Conservation (phyloP, 2,797 vertebrate species). For the Melanotaenia pygmaea region DNA sequence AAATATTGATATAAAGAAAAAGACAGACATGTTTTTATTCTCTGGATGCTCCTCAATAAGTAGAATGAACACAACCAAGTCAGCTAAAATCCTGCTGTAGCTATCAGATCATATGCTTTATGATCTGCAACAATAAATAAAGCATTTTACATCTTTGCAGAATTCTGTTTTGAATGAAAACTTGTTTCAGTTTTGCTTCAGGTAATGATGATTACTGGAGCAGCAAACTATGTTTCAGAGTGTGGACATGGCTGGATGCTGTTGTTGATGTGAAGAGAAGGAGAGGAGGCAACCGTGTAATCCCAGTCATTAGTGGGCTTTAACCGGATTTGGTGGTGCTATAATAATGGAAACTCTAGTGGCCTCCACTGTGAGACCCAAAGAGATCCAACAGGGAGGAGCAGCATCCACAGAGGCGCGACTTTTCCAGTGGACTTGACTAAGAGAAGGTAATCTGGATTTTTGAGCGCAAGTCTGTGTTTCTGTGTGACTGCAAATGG, state of each 20-base stretch:
- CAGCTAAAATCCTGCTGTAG: conserved; percentile 3
- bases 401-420: conserved; percentile 60
- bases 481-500: conserved; percentile 46
- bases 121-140: conserved; percentile 13
- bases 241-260: conserved; percentile 67
- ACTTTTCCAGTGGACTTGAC: conserved; percentile 64
- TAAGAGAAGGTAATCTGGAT: conserved; percentile 66
- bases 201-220: conserved; percentile 48
- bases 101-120: background rate
- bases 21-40: background rate
- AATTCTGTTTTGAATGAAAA: conserved; percentile 18
- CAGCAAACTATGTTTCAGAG: conserved; percentile 51
- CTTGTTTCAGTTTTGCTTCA: conserved; percentile 33
- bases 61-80: background rate
- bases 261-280: conserved; percentile 45
- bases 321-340: conserved; percentile 82
- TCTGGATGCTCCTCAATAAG: background rate
- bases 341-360: conserved; percentile 80
- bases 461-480: conserved; percentile 49
- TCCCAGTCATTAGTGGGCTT: conserved; percentile 83
- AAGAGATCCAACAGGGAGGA: conserved; percentile 71
- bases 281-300: conserved; percentile 77
- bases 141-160: conserved; percentile 8
- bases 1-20: background rate
- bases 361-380: conserved; percentile 74